Percentiles rank a stretch among this genome's conserved stretches.
phyloP scores from a whole-genome alignment of 2,113 vertebrate genomes.

The Fulica atra region DNA sequence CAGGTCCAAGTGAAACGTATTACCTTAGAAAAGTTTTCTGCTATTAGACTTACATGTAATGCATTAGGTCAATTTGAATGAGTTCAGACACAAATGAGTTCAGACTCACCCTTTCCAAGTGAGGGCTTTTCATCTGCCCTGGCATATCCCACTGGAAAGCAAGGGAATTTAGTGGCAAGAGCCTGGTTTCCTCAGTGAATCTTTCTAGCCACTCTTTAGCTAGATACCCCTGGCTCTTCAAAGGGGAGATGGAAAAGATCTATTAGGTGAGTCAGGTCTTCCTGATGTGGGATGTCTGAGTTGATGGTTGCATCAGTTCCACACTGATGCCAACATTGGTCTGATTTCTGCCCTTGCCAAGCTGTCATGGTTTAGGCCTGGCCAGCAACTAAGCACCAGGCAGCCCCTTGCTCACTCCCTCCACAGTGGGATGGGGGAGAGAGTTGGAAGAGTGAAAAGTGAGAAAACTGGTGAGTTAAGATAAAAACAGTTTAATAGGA shows the following conservation, averaged over 20 bases:
- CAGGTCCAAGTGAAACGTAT: neutral
- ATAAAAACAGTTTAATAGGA: too few relatives aligned
- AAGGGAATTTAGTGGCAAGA: neutral
- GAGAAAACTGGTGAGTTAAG: too few relatives aligned
- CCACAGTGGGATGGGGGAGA: too few relatives aligned
- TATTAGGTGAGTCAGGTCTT: neutral
- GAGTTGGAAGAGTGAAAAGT: too few relatives aligned
- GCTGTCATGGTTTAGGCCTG: too few relatives aligned
- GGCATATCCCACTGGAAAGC: neutral
- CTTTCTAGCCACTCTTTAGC: neutral
- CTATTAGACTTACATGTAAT: neutral
- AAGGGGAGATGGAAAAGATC: neutral
- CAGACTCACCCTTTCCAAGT: neutral
- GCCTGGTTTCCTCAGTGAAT: neutral
- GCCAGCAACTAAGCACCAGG: too few relatives aligned
- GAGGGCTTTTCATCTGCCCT: neutral
- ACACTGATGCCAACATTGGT: accelerated
- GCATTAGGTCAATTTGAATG: neutral
- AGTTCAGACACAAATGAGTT: neutral
- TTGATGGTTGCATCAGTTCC: neutral
- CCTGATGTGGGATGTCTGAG: neutral
- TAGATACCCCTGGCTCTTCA: neutral
- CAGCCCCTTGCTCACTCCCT: too few relatives aligned
- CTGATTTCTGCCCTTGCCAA: neutral
- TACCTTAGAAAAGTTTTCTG: neutral